Conservation (phyloP, 2,888 invertebrate species). For the Orchestes rusci region DNA sequence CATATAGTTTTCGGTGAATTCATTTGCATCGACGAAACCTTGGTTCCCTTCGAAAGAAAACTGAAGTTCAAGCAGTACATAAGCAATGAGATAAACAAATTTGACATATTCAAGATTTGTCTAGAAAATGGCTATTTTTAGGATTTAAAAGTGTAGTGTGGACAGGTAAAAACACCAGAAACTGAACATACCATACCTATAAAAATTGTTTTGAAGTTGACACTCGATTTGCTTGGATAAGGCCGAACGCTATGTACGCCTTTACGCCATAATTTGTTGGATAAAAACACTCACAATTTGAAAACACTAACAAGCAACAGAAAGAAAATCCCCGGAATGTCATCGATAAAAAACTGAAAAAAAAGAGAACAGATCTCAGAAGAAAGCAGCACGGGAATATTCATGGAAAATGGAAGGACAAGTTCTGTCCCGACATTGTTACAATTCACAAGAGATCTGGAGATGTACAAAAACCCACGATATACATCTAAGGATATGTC, state of each 20-base stretch:
- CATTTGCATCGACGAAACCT: neutral
- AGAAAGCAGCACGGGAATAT: neutral
- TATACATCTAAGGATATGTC: slow-evolving; percentile 16
- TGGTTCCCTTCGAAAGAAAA: neutral
- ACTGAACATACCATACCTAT: neutral
- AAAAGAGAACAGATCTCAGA: neutral
- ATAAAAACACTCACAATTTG: neutral
- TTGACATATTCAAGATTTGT: neutral
- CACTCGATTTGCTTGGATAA: neutral
- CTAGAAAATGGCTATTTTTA: neutral
- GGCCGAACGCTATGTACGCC: neutral
- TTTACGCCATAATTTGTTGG: neutral
- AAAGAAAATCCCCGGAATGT: neutral
- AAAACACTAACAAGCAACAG: neutral
- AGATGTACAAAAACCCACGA: slow-evolving; percentile 23
- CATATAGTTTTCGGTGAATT: neutral
- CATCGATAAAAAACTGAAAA: neutral
- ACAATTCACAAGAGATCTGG: slow-evolving; percentile 11
- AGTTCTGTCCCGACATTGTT: no score
- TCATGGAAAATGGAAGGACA: neutral
- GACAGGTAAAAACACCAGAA: neutral
- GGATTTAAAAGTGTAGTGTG: neutral
- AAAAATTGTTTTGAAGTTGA: neutral
- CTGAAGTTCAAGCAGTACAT: neutral
- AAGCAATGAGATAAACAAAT: neutral